phyloP scores from a whole-genome alignment of 2,888 invertebrate species.

The Limnephilus marmoratus region DNA sequence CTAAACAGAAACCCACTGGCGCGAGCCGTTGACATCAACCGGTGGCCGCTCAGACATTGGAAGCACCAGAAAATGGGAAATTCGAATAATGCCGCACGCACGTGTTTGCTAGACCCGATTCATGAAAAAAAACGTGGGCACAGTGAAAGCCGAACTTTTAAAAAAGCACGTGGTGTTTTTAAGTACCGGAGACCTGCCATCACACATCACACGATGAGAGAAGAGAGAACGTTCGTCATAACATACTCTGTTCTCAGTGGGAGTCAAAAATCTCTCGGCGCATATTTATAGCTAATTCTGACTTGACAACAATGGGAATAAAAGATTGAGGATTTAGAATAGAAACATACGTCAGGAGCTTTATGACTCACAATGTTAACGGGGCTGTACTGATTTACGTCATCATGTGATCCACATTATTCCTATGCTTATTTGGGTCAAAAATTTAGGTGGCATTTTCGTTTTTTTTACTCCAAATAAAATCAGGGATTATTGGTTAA shows the following conservation, averaged over 20 bases:
- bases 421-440: too few species aligned
- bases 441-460: too few species aligned
- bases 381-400: too few species aligned
- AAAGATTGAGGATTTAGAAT: too few species aligned
- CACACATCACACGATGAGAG: background rate
- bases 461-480: too few species aligned
- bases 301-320: too few species aligned
- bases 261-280: background rate
- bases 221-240: background rate
- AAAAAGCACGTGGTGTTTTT: background rate
- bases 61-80: background rate
- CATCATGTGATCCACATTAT: too few species aligned
- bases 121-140: background rate
- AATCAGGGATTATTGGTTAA: too few species aligned
- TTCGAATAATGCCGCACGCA: background rate
- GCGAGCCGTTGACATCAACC: slow-evolving; percentile 37
- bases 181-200: background rate
- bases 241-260: background rate
- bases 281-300: background rate
- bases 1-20: slow-evolving; percentile 6
- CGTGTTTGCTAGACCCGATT: background rate
- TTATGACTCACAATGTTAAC: too few species aligned
- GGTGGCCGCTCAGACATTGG: background rate
- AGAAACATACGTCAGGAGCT: too few species aligned
- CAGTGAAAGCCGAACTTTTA: background rate